Percentiles rank a stretch among this genome's conserved stretches.
phyloP scores from a whole-genome alignment of 2,113 vertebrate species.

The Natator depressus region DNA sequence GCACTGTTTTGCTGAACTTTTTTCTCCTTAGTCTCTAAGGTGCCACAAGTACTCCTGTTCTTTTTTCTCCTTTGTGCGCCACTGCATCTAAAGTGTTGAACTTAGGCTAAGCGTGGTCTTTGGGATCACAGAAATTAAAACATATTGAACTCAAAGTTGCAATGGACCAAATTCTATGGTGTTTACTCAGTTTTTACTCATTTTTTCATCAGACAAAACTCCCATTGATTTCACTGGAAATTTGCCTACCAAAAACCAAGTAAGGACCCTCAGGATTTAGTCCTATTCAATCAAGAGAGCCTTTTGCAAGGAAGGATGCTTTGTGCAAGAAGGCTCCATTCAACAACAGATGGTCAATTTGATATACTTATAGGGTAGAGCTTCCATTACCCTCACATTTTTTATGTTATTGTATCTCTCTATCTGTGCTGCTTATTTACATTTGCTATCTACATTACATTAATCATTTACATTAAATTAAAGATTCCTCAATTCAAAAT shows the following conservation, averaged over 20 bases:
- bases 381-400: neutral
- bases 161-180: neutral
- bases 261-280: neutral
- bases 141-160: neutral
- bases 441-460: neutral
- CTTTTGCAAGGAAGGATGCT: neutral
- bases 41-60: too few relatives aligned
- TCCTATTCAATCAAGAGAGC: neutral
- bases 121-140: neutral
- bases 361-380: neutral
- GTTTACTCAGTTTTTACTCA: neutral
- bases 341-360: neutral
- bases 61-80: neutral
- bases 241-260: neutral
- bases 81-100: neutral
- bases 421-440: neutral
- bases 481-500: neutral
- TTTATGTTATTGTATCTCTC: rapidly evolving
- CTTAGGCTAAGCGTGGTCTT: neutral
- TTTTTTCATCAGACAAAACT: neutral
- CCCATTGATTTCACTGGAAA: neutral
- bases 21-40: neutral
- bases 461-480: neutral
- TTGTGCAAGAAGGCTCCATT: neutral
- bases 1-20: neutral